These are phyloP conservation scores for Zygogramma bicolorata DNA, from an alignment of 2,888 invertebrate species.

Conservation along the genomic window DNA sequence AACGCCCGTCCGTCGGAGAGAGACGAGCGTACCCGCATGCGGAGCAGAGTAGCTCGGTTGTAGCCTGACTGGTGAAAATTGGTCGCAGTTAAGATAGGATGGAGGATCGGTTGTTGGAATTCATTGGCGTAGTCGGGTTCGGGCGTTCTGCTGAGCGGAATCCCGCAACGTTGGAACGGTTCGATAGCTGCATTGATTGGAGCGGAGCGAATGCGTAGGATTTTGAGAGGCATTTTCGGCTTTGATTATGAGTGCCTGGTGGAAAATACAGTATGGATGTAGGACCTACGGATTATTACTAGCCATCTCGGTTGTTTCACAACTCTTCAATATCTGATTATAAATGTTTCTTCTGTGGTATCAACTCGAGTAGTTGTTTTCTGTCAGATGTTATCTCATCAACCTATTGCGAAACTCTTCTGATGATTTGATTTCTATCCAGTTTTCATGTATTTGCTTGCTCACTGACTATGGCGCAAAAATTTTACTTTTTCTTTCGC, in stretches of 20 bases:
- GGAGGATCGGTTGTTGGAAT: conserved; percentile 27
- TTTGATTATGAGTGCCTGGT: not conserved
- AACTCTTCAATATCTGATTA: too few relatives aligned
- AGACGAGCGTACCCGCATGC: conserved; percentile 29
- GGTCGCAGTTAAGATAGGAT: conserved; percentile 28
- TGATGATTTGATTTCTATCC: too few relatives aligned
- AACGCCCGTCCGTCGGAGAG: conserved; percentile 18
- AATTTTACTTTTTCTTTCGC: too few relatives aligned
- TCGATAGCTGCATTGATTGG: not conserved
- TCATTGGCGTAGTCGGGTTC: conserved; percentile 24
- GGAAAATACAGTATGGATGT: not conserved
- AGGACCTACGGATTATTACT: too few relatives aligned
- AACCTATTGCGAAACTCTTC: too few relatives aligned
- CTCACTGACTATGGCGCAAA: too few relatives aligned
- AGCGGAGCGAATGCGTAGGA: not conserved
- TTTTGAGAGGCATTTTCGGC: not conserved
- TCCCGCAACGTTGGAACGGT: not conserved
- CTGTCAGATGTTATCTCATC: too few relatives aligned
- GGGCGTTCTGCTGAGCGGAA: not conserved
- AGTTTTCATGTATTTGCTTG: too few relatives aligned
- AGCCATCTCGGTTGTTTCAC: too few relatives aligned
- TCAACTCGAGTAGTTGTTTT: too few relatives aligned
- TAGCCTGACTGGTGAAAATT: conserved; percentile 29
- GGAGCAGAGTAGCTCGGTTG: conserved; percentile 29
- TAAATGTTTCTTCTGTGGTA: too few relatives aligned